phyloP scores from a whole-genome alignment of 1,140 invertebrate genomes.

The Bathynomus jamesi region DNA sequence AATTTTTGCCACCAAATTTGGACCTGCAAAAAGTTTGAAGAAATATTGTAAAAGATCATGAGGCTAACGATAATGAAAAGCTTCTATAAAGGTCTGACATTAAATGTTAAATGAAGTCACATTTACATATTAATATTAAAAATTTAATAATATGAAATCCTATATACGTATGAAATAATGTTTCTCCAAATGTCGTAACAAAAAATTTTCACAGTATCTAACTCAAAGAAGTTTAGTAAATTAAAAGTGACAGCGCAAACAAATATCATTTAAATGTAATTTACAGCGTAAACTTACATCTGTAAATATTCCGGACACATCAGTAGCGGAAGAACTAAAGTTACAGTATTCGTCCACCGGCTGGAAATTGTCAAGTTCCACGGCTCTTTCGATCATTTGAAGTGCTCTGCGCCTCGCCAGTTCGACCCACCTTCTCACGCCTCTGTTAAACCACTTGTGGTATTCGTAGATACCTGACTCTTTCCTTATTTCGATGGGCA shows the following conservation, averaged over 20 bases:
- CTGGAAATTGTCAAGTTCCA: constrained; percentile 24
- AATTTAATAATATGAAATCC: neutral
- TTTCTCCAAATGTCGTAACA: neutral
- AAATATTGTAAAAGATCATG: neutral
- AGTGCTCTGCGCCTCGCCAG: constrained; percentile 5
- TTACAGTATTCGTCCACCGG: constrained; percentile 18
- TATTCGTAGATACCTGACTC: constrained; percentile 10
- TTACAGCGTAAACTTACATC: constrained; percentile 27
- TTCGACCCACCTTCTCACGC: constrained; percentile 9
- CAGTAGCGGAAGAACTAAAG: constrained; percentile 33
- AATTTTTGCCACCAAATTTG: constrained; percentile 36
- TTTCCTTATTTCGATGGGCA: constrained; percentile 3
- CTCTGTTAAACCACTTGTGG: constrained; percentile 13
- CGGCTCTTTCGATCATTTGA: constrained; percentile 25
- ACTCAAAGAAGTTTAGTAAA: too few relatives aligned
- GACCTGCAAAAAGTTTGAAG: constrained; percentile 11
- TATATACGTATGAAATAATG: neutral
- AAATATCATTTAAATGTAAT: too few relatives aligned
- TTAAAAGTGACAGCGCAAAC: too few relatives aligned
- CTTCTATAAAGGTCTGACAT: too few relatives aligned
- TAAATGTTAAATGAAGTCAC: neutral
- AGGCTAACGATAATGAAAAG: too few relatives aligned
- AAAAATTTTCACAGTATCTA: too few relatives aligned
- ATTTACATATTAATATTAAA: neutral
- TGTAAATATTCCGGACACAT: constrained; percentile 20